Evolutionary conservation across 2,113 vertebrate species (phyloP).

Genomic region (Rattus rattus): DNA sequence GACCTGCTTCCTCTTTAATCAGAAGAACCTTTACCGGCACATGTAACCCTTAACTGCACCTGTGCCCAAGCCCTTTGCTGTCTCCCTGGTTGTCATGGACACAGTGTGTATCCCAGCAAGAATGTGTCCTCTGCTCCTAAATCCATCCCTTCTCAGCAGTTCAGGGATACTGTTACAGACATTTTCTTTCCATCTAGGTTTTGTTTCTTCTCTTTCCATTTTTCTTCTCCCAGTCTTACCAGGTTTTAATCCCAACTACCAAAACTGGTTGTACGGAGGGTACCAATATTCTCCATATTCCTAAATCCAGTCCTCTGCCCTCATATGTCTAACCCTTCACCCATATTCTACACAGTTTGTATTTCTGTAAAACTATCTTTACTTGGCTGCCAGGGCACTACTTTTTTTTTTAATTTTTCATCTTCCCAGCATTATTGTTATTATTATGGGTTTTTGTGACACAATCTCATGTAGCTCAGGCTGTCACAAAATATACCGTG

Average conservation of each 20-base stretch:
- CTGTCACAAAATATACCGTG: neutral
- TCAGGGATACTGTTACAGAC: neutral
- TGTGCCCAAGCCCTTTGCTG: no score
- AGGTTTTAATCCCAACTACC: neutral
- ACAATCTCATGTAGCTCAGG: neutral
- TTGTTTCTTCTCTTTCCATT: neutral
- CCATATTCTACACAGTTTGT: neutral
- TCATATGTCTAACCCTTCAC: neutral
- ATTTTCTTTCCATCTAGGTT: neutral
- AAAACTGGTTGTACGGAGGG: neutral
- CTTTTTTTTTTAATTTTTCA: conserved; percentile 4
- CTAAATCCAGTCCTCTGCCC: neutral
- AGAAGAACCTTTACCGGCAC: neutral
- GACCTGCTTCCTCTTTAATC: conserved; percentile 29
- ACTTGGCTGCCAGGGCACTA: neutral
- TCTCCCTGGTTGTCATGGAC: neutral
- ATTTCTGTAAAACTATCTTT: neutral
- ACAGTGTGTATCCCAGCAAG: neutral
- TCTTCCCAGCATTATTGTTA: neutral
- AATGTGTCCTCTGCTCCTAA: neutral
- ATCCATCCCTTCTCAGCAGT: neutral
- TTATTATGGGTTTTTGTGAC: neutral
- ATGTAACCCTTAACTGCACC: neutral
- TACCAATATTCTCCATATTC: neutral
- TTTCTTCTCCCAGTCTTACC: neutral